Evolutionary conservation across 1,140 invertebrate genomes (phyloP), one percentile per base, ranked within the genome.

Genomic region (Cepaea nemoralis): DNA sequence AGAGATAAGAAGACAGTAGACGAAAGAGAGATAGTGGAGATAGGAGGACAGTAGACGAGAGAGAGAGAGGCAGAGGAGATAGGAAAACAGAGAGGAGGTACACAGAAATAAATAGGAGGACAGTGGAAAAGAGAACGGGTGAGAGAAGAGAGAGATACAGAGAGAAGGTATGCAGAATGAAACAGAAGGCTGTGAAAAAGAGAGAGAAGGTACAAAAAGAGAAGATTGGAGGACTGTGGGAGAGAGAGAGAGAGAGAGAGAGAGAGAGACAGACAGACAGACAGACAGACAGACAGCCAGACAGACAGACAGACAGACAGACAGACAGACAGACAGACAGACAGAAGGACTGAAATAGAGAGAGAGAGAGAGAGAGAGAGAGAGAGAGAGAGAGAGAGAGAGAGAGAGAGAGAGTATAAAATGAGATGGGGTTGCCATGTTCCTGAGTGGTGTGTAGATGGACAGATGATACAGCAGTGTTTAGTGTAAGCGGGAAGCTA

Each of bases 41-140:
- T 6, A 24, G 22, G 12, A 12, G 24, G 22, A 19, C 5, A 59
- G 55, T 22, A 24, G 22, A 24, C 14, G 22, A 59, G 71, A 74
- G 71, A 74, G 42, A 74, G 71, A 74, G 67, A 71, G 50, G 75
- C 31, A 69, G 42, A 45, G 79, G 75, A 45, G 75, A 35, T 24
- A 75, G 27, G 70, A 45, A 27, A 74, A 27, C 42, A 40, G 45
- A 48, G 45, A 42, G 27, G 79, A 81, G 39, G 45, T 27, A 45
- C 69, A 81, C 19, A 50, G 50, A 27, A 70, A 73, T 19, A 69
- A 75, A 27, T 14, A 33, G 33, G 39, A 74, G 71, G 45, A 33
- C 42, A 40, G 10, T 3, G 24, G 71, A 27, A 16, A 48, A 40
- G 31, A 40, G 27, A 31, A 74, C 39, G 45, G 71, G 45, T 37